Evolutionary conservation across 2,888 invertebrate genomes (phyloP).

Genomic region (Elegia similella): DNA sequence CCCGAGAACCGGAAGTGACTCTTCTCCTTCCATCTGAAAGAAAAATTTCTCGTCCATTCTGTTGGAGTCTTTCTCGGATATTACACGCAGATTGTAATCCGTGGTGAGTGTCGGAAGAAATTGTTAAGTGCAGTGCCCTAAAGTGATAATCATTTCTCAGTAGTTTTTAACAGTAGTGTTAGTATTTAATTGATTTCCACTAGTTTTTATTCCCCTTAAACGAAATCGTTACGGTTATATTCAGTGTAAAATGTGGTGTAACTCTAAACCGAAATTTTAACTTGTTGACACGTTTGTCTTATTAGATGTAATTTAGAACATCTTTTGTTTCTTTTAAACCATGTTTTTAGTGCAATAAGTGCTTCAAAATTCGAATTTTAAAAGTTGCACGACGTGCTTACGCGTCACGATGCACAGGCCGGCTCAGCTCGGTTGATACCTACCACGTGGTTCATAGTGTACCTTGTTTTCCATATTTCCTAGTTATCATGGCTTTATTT

Average conservation of each 20-base stretch:
- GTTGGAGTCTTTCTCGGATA: constrained; percentile 86
- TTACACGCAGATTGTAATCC: constrained; percentile 80
- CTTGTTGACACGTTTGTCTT: neutral
- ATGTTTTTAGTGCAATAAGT: neutral
- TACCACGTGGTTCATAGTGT: constrained; percentile 73
- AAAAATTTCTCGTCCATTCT: constrained; percentile 85
- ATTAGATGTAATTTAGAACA: constrained; percentile 8
- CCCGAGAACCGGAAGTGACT: constrained; percentile 65
- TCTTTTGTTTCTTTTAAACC: constrained; percentile 34
- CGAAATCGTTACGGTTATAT: constrained; percentile 20
- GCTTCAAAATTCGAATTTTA: constrained; percentile 37
- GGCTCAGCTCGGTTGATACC: constrained; percentile 59
- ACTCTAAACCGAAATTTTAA: constrained; percentile 5
- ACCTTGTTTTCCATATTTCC: constrained; percentile 44
- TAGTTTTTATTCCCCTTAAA: neutral
- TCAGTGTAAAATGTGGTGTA: constrained; percentile 9
- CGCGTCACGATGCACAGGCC: constrained; percentile 69
- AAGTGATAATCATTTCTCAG: constrained; percentile 48
- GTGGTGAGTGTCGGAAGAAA: constrained; percentile 78
- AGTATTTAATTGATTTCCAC: constrained; percentile 27
- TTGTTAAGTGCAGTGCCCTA: constrained; percentile 67
- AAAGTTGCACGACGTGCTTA: constrained; percentile 60
- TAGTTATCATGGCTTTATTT: neutral
- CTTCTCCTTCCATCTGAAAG: constrained; percentile 63
- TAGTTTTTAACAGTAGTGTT: constrained; percentile 37